Evolutionary conservation across 2,797 vertebrate genomes (phyloP).

Genomic region (Leptoclinus maculatus): DNA sequence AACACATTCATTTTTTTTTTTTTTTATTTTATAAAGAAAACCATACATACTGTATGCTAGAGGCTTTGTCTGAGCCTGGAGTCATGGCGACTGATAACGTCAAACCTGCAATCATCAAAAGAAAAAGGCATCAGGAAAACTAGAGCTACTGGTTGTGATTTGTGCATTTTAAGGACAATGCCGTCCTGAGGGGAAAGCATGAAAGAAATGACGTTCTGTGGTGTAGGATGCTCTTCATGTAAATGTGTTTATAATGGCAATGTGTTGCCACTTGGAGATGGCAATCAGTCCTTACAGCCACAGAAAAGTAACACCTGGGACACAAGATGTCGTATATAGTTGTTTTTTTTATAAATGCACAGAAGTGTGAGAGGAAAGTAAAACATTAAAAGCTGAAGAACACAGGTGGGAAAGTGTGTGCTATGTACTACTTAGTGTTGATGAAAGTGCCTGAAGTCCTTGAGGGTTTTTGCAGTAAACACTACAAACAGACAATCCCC

Average conservation of each 20-base stretch:
- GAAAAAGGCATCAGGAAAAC: constrained; percentile 56
- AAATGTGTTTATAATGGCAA: constrained; percentile 57
- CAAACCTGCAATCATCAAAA: constrained; percentile 70
- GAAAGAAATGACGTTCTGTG: constrained; percentile 43
- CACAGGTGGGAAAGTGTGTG: constrained; percentile 53
- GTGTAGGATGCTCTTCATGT: constrained; percentile 43
- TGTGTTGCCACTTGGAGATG: constrained; percentile 37
- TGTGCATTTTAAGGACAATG: constrained; percentile 65
- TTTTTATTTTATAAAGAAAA: constrained; percentile 73
- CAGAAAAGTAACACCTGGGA: constrained; percentile 53
- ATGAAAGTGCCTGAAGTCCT: constrained; percentile 77
- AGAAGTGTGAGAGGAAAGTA: constrained; percentile 41
- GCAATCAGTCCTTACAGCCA: constrained; percentile 44
- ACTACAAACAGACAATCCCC: constrained; percentile 79
- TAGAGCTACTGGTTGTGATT: constrained; percentile 44
- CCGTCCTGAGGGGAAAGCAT: constrained; percentile 42
- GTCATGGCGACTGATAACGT: constrained; percentile 68
- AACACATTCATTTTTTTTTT: constrained; percentile 60
- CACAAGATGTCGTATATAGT: constrained; percentile 47
- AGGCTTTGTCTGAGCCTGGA: constrained; percentile 75
- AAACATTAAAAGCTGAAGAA: constrained; percentile 57
- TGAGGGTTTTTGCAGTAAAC: constrained; percentile 76
- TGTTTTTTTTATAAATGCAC: constrained; percentile 28
- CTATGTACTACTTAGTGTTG: constrained; percentile 67
- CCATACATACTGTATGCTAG: constrained; percentile 52